Conservation (phyloP, 2,797 vertebrate genomes). For the Sphenodon punctatus region DNA sequence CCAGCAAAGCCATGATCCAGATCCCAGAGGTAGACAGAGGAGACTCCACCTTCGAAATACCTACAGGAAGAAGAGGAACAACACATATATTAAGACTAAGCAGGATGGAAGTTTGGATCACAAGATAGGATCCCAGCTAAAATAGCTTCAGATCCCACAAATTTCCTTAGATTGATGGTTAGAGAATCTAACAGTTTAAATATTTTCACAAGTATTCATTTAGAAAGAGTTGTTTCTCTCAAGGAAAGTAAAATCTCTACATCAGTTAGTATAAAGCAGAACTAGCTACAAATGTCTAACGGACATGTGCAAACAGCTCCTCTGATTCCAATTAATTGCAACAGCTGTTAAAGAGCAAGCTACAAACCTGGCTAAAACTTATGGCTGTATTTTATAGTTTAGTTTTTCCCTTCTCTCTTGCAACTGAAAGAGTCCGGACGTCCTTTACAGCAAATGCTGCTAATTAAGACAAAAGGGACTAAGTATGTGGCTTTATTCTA, state of each 20-base stretch:
- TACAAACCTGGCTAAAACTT: not conserved
- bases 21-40: constrained; percentile 99
- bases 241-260: not conserved
- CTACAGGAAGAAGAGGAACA: constrained; percentile 69
- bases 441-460: constrained; percentile 21
- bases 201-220: not conserved
- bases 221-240: not conserved
- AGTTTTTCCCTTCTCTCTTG: not conserved
- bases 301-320: not conserved
- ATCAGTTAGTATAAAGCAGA: not conserved
- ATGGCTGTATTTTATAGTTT: not conserved
- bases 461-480: constrained; percentile 51
- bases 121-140: not conserved
- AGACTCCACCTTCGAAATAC: constrained; percentile 98
- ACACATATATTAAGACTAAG: not conserved
- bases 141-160: not conserved
- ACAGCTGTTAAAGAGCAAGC: constrained; percentile 23
- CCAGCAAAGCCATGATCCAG: constrained; percentile 98
- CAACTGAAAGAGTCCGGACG: constrained; percentile 13
- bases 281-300: not conserved
- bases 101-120: not conserved
- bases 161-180: not conserved
- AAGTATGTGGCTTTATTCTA: not conserved
- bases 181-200: not conserved
- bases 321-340: constrained; percentile 43